Conservation (phyloP, 2,113 vertebrate species). For the Callaeas wilsoni region DNA sequence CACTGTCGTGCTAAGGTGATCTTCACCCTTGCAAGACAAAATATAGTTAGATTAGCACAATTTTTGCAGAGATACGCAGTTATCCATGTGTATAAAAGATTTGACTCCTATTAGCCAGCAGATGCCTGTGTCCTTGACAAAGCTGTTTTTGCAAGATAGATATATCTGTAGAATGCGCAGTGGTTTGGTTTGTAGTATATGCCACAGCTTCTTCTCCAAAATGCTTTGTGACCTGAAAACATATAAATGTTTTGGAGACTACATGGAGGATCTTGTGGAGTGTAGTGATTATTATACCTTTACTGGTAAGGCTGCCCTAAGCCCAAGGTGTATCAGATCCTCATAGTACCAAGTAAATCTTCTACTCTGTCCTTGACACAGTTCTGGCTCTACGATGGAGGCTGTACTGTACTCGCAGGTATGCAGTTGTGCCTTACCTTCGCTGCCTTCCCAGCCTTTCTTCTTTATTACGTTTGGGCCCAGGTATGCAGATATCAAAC, state of each 20-base stretch:
- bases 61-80: not conserved
- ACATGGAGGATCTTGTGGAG: not conserved
- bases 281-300: not conserved
- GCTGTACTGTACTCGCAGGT: not conserved
- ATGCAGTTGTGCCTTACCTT: not conserved
- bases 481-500: not conserved
- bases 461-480: not conserved
- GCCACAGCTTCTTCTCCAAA: not conserved
- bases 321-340: not conserved
- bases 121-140: constrained; percentile 35
- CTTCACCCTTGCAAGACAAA: constrained; percentile 6
- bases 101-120: constrained; percentile 8
- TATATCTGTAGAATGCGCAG: not conserved
- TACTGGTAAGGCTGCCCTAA: not conserved
- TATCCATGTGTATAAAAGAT: not conserved
- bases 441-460: not conserved
- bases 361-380: not conserved
- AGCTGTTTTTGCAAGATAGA: not conserved
- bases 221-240: not conserved
- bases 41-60: not conserved
- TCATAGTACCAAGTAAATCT: not conserved
- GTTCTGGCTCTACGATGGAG: not conserved
- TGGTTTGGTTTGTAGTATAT: not conserved
- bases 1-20: not conserved
- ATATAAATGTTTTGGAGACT: not conserved